These are phyloP conservation scores for Parnassius glacialis DNA, from an alignment of 2,888 invertebrate genomes.

Conservation along the genomic window DNA sequence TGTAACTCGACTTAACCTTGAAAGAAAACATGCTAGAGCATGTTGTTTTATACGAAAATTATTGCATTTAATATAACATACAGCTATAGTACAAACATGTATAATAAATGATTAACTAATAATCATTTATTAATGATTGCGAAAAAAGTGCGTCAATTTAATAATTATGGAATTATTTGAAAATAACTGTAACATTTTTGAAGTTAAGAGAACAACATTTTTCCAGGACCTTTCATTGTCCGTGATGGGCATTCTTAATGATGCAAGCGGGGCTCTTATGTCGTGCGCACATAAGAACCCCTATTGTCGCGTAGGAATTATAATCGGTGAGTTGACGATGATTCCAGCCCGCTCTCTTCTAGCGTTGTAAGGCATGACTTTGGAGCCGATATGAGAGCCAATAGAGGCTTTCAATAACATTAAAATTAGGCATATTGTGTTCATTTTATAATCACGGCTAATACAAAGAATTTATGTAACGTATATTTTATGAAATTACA, in stretches of 20 bases:
- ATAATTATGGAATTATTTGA: no score
- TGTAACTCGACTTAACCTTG: no score
- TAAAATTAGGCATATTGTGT: slow-evolving; percentile 13
- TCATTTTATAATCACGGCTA: background rate
- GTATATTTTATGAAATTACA: no score
- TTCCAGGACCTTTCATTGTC: slow-evolving; percentile 89
- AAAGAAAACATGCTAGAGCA: no score
- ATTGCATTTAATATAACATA: no score
- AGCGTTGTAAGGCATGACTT: slow-evolving; percentile 60
- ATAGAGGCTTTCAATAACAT: slow-evolving; percentile 55
- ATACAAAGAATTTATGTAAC: background rate
- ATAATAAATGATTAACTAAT: no score
- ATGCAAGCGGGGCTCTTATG: slow-evolving; percentile 96
- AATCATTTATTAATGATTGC: no score
- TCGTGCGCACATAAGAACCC: slow-evolving; percentile 92
- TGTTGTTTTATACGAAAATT: no score
- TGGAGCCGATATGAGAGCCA: slow-evolving; percentile 60
- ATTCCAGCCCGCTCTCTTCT: slow-evolving; percentile 59
- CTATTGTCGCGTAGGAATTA: slow-evolving; percentile 90
- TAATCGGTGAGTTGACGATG: slow-evolving; percentile 87
- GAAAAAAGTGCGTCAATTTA: no score
- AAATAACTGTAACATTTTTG: slow-evolving; percentile 10
- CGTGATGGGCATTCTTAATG: slow-evolving; percentile 95
- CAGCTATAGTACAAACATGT: no score
- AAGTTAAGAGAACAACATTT: slow-evolving; percentile 38